phyloP scores from a whole-genome alignment of 1,140 invertebrate genomes.

The Microvelia longipes region DNA sequence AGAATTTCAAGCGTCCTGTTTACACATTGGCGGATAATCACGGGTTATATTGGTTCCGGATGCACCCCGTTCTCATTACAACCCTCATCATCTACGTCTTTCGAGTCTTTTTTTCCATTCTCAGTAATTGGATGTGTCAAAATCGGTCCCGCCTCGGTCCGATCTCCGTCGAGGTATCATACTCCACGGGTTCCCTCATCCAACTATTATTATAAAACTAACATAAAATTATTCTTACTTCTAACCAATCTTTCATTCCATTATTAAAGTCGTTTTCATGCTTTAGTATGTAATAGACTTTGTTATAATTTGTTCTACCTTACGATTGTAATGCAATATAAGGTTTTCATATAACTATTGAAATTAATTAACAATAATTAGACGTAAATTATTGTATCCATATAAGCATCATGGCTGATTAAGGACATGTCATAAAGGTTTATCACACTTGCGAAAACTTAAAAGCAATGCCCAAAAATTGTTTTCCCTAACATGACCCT shows the following conservation, averaged over 20 bases:
- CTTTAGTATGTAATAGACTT: too few relatives aligned
- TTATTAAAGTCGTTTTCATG: background rate
- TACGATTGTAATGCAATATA: background rate
- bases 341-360: background rate
- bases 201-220: background rate
- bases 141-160: background rate
- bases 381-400: background rate
- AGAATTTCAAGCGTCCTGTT: background rate
- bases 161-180: background rate
- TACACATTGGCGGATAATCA: background rate
- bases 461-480: too few relatives aligned
- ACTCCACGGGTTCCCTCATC: background rate
- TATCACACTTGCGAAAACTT: too few relatives aligned
- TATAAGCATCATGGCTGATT: background rate
- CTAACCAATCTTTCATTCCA: background rate
- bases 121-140: background rate
- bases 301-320: background rate
- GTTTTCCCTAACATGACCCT: too few relatives aligned
- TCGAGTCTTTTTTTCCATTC: background rate
- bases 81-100: background rate
- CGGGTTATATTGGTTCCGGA: background rate
- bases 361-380: background rate
- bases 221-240: background rate
- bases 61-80: background rate
- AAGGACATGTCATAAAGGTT: too few relatives aligned